A percentile compares a stretch with the other conserved stretches of the same genome.
Conservation (phyloP, 2,888 invertebrate species). For the Hyles lineata region DNA sequence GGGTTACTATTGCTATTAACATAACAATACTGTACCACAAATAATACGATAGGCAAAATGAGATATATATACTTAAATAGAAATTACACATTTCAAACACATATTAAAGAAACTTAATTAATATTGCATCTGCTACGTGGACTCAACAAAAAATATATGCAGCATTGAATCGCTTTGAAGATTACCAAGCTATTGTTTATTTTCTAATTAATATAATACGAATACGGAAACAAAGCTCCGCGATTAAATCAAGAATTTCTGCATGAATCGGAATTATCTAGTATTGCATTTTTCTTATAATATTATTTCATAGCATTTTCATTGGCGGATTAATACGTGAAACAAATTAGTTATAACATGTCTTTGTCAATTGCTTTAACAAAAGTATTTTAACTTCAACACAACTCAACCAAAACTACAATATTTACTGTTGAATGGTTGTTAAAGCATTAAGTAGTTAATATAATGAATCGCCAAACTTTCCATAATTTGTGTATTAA, state of each 20-base stretch:
- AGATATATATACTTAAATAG: too few species aligned
- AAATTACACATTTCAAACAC: not conserved
- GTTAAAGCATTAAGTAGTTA: too few species aligned
- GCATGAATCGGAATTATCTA: not conserved
- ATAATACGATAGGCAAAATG: too few species aligned
- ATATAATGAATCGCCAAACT: too few species aligned
- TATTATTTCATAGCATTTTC: not conserved
- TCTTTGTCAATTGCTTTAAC: too few species aligned
- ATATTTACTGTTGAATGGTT: too few species aligned
- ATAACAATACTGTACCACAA: too few species aligned
- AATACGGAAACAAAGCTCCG: not conserved
- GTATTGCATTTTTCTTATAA: not conserved
- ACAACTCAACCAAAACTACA: too few species aligned
- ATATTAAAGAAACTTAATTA: not conserved
- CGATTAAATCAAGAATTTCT: slow-evolving; percentile 4
- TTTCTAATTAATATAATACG: not conserved
- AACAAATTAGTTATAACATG: not conserved
- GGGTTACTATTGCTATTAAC: too few species aligned
- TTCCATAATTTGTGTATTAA: too few species aligned
- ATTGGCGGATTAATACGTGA: not conserved
- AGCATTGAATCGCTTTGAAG: not conserved
- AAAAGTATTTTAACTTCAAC: too few species aligned
- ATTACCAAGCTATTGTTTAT: not conserved
- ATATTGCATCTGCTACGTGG: not conserved
- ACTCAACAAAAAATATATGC: not conserved